Evolutionary conservation across 2,113 vertebrate genomes (phyloP), one percentile per base, ranked within the genome.

Genomic region (Megalops atlanticus): DNA sequence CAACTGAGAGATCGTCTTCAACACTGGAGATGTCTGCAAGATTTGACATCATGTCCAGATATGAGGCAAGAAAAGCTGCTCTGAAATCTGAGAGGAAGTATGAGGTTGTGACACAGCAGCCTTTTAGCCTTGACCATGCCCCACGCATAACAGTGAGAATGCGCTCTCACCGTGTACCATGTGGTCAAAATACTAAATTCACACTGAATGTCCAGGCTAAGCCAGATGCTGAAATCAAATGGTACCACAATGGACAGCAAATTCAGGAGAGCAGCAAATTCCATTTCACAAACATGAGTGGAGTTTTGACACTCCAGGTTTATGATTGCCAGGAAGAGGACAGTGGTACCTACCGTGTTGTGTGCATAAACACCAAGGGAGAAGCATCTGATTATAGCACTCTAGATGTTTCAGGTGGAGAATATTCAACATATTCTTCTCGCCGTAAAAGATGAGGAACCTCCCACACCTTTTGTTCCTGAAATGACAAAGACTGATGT

Each of bases 311-410:
- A 31, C 93, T 99, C 52, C 95, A 97, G 86, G 96, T 99, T 86
- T 93, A 91, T 0, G 94, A 96, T 85, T 99, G 98, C 81, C 94
- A 96, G 18, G 91, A 91, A 77, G 96, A 98, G 45, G 97, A 99
- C 83, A 94, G 96, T 0, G 98, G 98, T 69, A 98, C 97, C 5
- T 99, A 99, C 80, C 95, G 97, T 70, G 96, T 95, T 8, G 93
- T 98, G 70, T 97, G 96, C 89, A 96, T 92, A 83, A 99, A 98
- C 79, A 87, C 95, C 88, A 98, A 95, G 94, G 98, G 98, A 21
- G 97, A 99, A 86, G 95, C 96, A 35, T 97, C 97, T 2, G 98
- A 99, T 87, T 98, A 98, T 18, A 97, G 97, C 12, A 98, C 96
- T 0, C 83, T 99, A 72, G 98, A 99, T 81, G 96, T 99, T 47